Evolutionary conservation across 2,888 invertebrate species (phyloP), one percentile per base, ranked within the genome.

Genomic region (Dynastes tityus): DNA sequence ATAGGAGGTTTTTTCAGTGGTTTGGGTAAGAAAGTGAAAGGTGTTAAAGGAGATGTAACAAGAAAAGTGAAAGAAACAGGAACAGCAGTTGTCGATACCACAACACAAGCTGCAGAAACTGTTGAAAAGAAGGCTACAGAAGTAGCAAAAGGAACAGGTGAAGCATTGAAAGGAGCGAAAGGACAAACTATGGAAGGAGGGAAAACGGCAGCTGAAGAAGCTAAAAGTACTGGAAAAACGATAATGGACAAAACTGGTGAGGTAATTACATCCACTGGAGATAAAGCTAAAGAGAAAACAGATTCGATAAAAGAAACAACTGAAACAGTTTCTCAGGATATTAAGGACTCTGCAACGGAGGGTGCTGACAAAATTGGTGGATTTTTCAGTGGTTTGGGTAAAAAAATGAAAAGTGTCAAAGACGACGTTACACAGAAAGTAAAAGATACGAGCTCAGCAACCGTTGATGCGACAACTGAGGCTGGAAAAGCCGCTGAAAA

Each of bases 381-480:
- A 29, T 40, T 49, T 53, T 29, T 78, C 32, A 76, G 77, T 9
- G 58, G 58, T 37, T 16, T 79, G 3, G 77, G 67, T 13, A 61
- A 63, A 16, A 77, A 77, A 55, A 11, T 65, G 74, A 81, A 63
- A 78, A 79, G 84, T 4, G 81, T 79, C 45, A 77, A 80, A 78
- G 78, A 80, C 29, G 76, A 79, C 22, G 40, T 40, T 6, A n/a
- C 65, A 11, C n/a, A 40, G n/a, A 40, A 65, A 65, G n/a, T 65
- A 22, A 65, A 65, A 8, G 65, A 40, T 5, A 37, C 40, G 4
- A 16, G 40, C 4, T 6, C 37, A 40, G 16, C 40, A n/a, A 6
- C 37, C 8, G 11, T 11, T 11, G 45, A 45, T 45, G 45, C 11
- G 45, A 45, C 45, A 45, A 45, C 45, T 45, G 8, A 45, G 11